These are phyloP conservation scores for Trachurus trachurus DNA, from an alignment of 2,797 vertebrate species.

Conservation along the genomic window DNA sequence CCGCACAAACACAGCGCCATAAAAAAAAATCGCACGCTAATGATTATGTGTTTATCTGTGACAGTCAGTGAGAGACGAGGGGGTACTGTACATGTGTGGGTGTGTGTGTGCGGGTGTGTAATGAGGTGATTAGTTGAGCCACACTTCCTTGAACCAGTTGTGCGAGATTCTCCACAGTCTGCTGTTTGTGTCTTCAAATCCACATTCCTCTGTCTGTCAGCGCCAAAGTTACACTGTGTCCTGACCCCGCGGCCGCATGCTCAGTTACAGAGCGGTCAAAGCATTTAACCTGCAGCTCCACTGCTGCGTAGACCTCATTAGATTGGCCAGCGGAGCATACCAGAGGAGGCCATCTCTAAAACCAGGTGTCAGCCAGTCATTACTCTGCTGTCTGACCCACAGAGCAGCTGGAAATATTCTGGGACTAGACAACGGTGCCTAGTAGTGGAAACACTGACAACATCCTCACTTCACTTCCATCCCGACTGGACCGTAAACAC, in stretches of 20 bases:
- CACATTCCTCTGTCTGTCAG: slow-evolving; percentile 63
- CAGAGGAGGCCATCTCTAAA: slow-evolving; percentile 60
- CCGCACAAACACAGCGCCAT: slow-evolving; percentile 24
- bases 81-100: slow-evolving; percentile 4
- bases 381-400: slow-evolving; percentile 66
- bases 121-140: slow-evolving; percentile 31
- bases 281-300: slow-evolving; percentile 74
- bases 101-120: slow-evolving; percentile 20
- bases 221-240: slow-evolving; percentile 32
- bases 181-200: slow-evolving; percentile 55
- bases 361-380: slow-evolving; percentile 77
- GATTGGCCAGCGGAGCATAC: slow-evolving; percentile 58
- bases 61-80: slow-evolving; percentile 22
- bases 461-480: slow-evolving; percentile 25
- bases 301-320: slow-evolving; percentile 76
- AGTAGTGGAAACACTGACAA: slow-evolving; percentile 58
- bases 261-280: slow-evolving; percentile 61
- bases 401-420: slow-evolving; percentile 65
- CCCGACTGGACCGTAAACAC: slow-evolving; percentile 23
- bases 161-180: slow-evolving; percentile 50
- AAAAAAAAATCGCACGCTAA: background rate
- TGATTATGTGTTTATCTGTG: slow-evolving; percentile 54
- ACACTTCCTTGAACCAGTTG: slow-evolving; percentile 65
- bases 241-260: slow-evolving; percentile 51
- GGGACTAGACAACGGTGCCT: background rate